Evolutionary conservation across 2,113 vertebrate species (phyloP).

Genomic region (Sinocyclocheilus grahami): DNA sequence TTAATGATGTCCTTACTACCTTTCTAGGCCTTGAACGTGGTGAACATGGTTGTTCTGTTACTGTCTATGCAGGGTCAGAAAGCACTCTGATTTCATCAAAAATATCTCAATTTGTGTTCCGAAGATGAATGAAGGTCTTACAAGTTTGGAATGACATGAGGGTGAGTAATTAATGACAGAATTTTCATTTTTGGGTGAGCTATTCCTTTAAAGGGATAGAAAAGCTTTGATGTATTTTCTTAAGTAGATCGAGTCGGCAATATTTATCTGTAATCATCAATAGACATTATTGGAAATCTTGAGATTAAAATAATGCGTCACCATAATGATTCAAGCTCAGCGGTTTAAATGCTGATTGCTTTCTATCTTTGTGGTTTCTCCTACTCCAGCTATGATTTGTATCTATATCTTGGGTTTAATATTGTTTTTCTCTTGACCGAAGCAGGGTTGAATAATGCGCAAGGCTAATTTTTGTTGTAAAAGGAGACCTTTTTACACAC

Average conservation of each 20-base stretch:
- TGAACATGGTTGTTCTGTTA: too few species aligned
- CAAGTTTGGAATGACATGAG: too few species aligned
- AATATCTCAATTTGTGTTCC: too few species aligned
- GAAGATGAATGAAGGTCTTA: too few species aligned
- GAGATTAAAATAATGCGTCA: slow-evolving; percentile 1
- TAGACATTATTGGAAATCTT: neutral
- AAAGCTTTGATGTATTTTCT: neutral
- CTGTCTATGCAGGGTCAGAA: too few species aligned
- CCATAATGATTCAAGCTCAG: neutral
- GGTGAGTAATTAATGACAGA: too few species aligned
- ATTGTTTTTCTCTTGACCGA: slow-evolving; percentile 1
- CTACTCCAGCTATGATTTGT: slow-evolving; percentile 33
- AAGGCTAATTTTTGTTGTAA: slow-evolving; percentile 49
- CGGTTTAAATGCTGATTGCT: slow-evolving; percentile 36
- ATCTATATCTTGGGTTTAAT: slow-evolving; percentile 47
- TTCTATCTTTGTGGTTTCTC: slow-evolving; percentile 42
- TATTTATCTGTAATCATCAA: neutral
- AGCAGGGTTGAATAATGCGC: slow-evolving; percentile 47
- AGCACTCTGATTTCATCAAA: too few species aligned
- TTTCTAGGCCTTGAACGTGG: too few species aligned
- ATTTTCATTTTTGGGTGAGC: too few species aligned
- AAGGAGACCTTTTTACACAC: slow-evolving; percentile 52
- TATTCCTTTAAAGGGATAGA: too few species aligned
- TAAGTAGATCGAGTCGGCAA: neutral
- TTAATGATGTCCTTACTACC: too few species aligned